Conservation (phyloP, 1,140 invertebrate genomes). For the Sipha flava region DNA sequence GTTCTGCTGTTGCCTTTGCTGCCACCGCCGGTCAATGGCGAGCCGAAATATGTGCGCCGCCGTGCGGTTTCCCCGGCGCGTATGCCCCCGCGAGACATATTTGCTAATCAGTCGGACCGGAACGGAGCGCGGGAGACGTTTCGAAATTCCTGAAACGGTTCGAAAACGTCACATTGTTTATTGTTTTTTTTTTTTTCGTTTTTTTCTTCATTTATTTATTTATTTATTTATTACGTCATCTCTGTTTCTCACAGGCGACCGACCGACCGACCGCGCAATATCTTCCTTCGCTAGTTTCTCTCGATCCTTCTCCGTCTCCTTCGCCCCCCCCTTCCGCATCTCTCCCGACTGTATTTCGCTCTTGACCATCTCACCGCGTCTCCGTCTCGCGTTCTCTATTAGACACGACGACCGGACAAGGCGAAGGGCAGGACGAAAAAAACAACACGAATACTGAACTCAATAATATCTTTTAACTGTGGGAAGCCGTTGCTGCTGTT, state of each 20-base stretch:
- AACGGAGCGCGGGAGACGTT: constrained; percentile 1
- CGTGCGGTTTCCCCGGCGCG: not conserved
- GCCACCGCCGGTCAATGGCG: constrained; percentile 16
- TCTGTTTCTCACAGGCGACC: too few relatives aligned
- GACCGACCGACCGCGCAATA: too few relatives aligned
- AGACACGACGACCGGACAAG: not conserved
- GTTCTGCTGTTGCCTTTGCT: not conserved
- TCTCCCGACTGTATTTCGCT: too few relatives aligned
- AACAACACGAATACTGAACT: constrained; percentile 1
- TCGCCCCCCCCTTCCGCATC: not conserved
- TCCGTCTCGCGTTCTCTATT: too few relatives aligned
- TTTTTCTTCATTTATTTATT: not conserved
- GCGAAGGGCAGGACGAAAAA: not conserved
- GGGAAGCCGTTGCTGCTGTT: constrained; percentile 7
- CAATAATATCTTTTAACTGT: constrained; percentile 26
- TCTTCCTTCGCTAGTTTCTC: not conserved
- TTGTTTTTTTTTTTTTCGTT: not conserved
- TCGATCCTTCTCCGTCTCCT: not conserved
- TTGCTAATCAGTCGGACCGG: constrained; percentile 28
- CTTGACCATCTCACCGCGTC: too few relatives aligned
- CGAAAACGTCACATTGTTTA: constrained; percentile 32
- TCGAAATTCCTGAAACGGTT: constrained; percentile 27
- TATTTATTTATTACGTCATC: not conserved
- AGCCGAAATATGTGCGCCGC: constrained; percentile 27
- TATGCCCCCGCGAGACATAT: not conserved